phyloP scores from a whole-genome alignment of 30 jellyfish, hydroid and myxozoan genomes.

The Aurelia aurita complex sp. Pacific region DNA sequence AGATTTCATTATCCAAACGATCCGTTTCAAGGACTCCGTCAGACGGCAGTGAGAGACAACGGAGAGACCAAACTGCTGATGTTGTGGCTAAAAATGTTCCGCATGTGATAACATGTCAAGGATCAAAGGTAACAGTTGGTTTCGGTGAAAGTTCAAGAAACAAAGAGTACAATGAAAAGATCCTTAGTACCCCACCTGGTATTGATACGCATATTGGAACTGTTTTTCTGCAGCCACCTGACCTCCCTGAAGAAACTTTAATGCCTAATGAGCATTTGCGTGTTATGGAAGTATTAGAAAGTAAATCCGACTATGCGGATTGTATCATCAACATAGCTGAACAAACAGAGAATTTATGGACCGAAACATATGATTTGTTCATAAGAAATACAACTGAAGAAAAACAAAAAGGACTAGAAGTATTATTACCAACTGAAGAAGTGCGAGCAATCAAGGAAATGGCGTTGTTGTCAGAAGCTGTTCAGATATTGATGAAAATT shows the following conservation, averaged over 20 bases:
- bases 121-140: conserved; percentile 68
- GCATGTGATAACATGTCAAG: conserved; percentile 61
- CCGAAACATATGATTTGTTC: conserved; percentile 51
- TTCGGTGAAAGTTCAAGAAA: conserved; percentile 36
- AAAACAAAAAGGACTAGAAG: conserved; percentile 25
- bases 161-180: background rate
- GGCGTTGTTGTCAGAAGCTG: conserved; percentile 52
- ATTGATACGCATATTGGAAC: conserved; percentile 71
- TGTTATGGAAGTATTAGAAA: conserved; percentile 53
- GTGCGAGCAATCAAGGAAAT: conserved; percentile 33
- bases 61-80: conserved; percentile 10
- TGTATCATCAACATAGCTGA: conserved; percentile 36
- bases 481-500: conserved; percentile 15
- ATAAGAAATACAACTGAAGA: background rate
- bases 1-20: conserved; percentile 48
- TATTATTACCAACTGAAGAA: conserved; percentile 43
- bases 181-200: conserved; percentile 3
- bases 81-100: background rate
- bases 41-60: conserved; percentile 45
- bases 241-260: conserved; percentile 67
- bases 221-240: conserved; percentile 66
- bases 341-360: conserved; percentile 45
- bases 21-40: conserved; percentile 68
- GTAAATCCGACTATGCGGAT: conserved; percentile 11
- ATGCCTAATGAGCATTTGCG: conserved; percentile 74